A percentile compares a stretch with the other conserved stretches of the same genome.
Evolutionary conservation across 2,888 invertebrate species (phyloP).

Genomic region (Pherbina coryleti): DNA sequence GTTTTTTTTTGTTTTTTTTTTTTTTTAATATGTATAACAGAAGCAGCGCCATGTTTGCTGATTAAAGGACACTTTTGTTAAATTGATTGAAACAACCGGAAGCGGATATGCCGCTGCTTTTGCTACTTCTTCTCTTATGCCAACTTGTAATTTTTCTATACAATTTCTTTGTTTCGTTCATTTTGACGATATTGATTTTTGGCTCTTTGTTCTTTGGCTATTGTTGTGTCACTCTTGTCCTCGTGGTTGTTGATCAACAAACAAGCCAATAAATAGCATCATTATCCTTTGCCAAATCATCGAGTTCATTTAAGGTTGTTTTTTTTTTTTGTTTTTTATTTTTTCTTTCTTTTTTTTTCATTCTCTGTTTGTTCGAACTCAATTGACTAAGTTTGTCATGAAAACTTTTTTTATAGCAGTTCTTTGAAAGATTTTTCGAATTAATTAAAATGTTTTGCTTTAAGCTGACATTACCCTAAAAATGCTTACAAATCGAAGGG

Average conservation of each 20-base stretch:
- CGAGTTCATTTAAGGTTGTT: not conserved
- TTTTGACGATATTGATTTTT: not conserved
- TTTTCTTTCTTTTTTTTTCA: not conserved
- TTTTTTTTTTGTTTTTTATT: no score
- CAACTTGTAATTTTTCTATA: not conserved
- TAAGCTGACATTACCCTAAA: no score
- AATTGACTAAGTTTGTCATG: not conserved
- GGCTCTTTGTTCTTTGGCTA: not conserved
- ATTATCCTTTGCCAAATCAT: slow-evolving; percentile 13
- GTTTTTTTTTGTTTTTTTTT: not conserved
- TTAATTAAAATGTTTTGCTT: slow-evolving; percentile 21
- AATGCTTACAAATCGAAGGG: no score
- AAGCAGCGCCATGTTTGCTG: slow-evolving; percentile 9
- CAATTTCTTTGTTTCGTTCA: not conserved
- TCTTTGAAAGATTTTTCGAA: slow-evolving; percentile 24
- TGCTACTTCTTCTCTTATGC: not conserved
- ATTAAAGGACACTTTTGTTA: slow-evolving; percentile 35
- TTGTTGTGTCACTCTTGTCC: not conserved
- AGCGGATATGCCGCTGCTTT: slow-evolving; percentile 54
- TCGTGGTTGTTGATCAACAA: slow-evolving; percentile 6
- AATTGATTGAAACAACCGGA: slow-evolving; percentile 64
- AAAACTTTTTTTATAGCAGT: slow-evolving; percentile 14
- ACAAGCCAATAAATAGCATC: slow-evolving; percentile 17
- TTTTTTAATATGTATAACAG: not conserved
- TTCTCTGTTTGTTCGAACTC: not conserved